Base-by-base conservation (phyloP, 2,888 invertebrate genomes). In the Sminthurides aquaticus region DNA sequence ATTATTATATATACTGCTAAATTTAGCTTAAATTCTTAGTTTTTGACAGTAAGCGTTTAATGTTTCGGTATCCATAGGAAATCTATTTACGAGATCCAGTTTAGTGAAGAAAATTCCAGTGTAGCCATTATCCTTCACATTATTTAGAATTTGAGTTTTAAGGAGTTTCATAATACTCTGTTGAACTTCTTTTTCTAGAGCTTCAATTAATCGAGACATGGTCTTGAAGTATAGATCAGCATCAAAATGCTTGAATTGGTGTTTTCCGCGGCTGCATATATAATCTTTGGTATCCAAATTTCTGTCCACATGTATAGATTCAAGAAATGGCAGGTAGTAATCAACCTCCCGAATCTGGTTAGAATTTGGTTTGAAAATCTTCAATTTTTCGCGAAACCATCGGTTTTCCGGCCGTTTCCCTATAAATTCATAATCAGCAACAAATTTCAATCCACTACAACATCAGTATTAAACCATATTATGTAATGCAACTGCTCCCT, bases 181-280 rank as follows among this genome's bases (percentile, higher is more conserved):
- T 2, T 29, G 29, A 24, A 62, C 56, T 18, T 62, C 61, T 28
- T 62, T 62, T 28, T 62, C 61, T 8, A 62, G 22, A 18, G 34
- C 25, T 15, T 28, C 34, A n/a, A 62, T 54, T 1, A 62, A 25
- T 2, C 34, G 5, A 1, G 22, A 52, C 34, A 62, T 54, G 1
- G 55, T 62, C n/a, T 55, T 52, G 34, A 62, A 62, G n/a, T 62
- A 62, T 34, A 62, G 25, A 25, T 62, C 61, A 3, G 55, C 55
- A 52, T 62, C 55, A 62, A 62, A 62, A 24, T 62, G n/a, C 24
- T 55, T 55, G n/a, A 22, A 62, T 24, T 62, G n/a, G 24, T 54
- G 26, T 18, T 8, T 1, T 28, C 29, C 24, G 3, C 56, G 26
- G 28, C 34, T 55, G 5, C 34, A 26, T 2, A 55, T 22, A 24